phyloP scores from a whole-genome alignment of 2,888 invertebrate species.

The Venustoraphidia nigricollis region DNA sequence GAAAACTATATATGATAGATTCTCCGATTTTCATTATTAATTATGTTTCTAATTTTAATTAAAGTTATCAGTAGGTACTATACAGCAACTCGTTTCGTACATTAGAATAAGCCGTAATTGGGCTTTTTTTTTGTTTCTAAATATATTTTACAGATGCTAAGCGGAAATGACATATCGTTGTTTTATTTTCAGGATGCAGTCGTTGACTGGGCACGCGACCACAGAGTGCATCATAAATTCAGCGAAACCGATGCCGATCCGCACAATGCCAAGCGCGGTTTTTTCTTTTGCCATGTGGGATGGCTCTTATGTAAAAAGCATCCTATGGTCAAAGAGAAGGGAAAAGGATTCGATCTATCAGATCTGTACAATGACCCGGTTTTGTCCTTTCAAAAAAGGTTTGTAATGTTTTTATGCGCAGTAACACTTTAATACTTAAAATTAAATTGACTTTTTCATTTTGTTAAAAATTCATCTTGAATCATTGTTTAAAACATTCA shows the following conservation, averaged over 20 bases:
- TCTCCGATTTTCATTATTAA: no score
- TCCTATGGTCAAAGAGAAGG: constrained; percentile 74
- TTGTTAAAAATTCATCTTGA: neutral
- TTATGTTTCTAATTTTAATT: no score
- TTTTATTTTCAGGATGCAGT: constrained; percentile 44
- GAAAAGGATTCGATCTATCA: constrained; percentile 68
- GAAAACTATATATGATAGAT: no score
- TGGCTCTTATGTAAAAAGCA: constrained; percentile 88
- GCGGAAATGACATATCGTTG: no score
- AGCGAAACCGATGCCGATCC: constrained; percentile 90
- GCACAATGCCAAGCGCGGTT: constrained; percentile 81
- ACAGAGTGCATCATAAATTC: constrained; percentile 82
- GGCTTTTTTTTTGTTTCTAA: no score
- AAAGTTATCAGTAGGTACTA: no score
- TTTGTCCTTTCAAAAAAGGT: constrained; percentile 78
- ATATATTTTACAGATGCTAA: no score
- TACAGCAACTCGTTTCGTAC: no score
- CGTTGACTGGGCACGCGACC: constrained; percentile 65
- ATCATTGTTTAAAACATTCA: no score
- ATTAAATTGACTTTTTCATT: constrained; percentile 23
- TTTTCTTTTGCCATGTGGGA: constrained; percentile 93
- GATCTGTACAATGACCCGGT: constrained; percentile 73
- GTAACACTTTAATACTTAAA: no score
- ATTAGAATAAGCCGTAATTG: no score
- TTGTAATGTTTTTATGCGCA: no score